Percentiles rank a stretch among this genome's conserved stretches.
Conservation (phyloP, 2,113 vertebrate species). For the Microcebus tavaratra region DNA sequence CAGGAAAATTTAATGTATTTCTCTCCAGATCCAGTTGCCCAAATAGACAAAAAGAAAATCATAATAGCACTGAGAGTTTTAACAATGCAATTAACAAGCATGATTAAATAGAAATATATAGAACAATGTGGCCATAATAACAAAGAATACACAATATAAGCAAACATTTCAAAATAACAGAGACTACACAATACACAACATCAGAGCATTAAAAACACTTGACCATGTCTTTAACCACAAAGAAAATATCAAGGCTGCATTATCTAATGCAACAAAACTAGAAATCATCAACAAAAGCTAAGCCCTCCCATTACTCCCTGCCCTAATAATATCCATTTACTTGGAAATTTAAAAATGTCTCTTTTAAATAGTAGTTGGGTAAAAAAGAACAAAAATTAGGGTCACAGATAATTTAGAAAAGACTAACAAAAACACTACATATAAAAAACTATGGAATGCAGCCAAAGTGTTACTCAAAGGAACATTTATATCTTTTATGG, state of each 20-base stretch:
- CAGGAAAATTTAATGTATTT: not conserved
- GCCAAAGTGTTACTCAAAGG: not conserved
- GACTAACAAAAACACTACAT: not conserved
- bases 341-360: not conserved
- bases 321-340: not conserved
- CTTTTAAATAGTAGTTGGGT: not conserved
- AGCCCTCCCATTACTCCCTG: not conserved
- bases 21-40: not conserved
- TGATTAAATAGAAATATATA: not conserved
- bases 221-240: not conserved
- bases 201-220: not conserved
- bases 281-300: not conserved
- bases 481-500: not conserved
- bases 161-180: not conserved
- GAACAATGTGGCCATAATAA: not conserved
- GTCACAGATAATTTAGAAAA: not conserved
- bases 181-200: not conserved
- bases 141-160: not conserved
- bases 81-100: not conserved
- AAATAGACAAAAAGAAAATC: not conserved
- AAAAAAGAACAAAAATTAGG: not conserved
- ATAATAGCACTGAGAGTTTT: not conserved
- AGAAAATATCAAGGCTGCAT: not conserved
- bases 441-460: not conserved
- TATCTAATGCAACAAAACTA: not conserved